Evolutionary conservation across 2,797 vertebrate species (phyloP).

Genomic region (Melanogrammus aeglefinus): DNA sequence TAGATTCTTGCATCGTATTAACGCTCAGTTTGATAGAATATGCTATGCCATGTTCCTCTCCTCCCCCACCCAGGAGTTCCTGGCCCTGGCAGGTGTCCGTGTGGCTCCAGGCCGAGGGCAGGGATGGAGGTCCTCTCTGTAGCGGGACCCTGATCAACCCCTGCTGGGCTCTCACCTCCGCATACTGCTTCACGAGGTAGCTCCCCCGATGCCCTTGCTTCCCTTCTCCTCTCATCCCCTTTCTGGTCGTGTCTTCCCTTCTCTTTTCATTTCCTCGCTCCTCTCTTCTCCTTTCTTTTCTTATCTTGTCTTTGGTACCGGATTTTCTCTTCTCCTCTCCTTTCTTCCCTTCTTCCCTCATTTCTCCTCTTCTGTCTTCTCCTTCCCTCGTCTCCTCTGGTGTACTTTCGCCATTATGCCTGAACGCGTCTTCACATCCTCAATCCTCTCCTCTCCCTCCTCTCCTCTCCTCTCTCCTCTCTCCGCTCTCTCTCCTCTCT

Average conservation of each 20-base stretch:
- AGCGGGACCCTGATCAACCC: conserved; percentile 85
- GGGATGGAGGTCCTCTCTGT: conserved; percentile 78
- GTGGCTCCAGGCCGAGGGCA: conserved; percentile 75
- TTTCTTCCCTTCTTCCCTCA: not conserved
- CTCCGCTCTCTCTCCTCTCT: not conserved
- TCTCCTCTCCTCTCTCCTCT: not conserved
- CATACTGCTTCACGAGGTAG: conserved; percentile 88
- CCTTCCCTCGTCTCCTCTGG: not conserved
- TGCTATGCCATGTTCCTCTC: not conserved
- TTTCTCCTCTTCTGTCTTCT: not conserved
- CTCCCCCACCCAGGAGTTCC: conserved; percentile 66
- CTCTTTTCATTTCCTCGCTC: too few species aligned
- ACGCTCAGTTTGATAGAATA: too few species aligned
- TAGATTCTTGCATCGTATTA: too few species aligned
- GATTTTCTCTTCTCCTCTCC: not conserved
- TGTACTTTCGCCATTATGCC: too few species aligned
- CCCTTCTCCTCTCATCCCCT: not conserved
- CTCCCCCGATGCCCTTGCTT: too few species aligned
- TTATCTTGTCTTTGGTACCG: too few species aligned
- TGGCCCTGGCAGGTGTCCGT: conserved; percentile 93
- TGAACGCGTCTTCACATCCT: too few species aligned
- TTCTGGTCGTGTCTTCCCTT: too few species aligned
- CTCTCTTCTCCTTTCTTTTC: not conserved
- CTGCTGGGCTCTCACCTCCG: conserved; percentile 90
- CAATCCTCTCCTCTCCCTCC: too few species aligned